Evolutionary conservation across 2,888 invertebrate species (phyloP).

Genomic region (Operophtera brumata): DNA sequence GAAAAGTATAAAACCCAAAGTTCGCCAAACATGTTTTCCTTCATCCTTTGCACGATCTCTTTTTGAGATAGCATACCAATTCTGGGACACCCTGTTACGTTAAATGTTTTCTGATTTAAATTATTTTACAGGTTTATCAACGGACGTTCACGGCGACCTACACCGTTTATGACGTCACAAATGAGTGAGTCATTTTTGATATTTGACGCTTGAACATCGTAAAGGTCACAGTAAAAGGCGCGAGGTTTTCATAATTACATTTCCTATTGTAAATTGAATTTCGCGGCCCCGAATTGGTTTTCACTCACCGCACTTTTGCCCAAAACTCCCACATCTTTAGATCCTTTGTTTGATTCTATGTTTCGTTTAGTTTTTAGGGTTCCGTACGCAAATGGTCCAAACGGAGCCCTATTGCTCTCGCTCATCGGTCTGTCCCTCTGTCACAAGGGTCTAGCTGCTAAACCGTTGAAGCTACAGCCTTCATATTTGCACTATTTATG

Average conservation of each 20-base stretch:
- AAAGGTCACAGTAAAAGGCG: conserved; percentile 44
- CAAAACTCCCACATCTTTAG: conserved; percentile 36
- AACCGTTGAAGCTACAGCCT: too few relatives aligned
- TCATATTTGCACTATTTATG: too few relatives aligned
- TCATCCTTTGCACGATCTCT: too few relatives aligned
- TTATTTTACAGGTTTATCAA: conserved; percentile 87
- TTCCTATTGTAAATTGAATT: conserved; percentile 53
- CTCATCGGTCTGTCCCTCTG: too few relatives aligned
- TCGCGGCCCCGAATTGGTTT: conserved; percentile 49
- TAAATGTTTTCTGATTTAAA: conserved; percentile 39
- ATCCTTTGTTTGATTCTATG: conserved; percentile 8
- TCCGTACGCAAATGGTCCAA: too few relatives aligned
- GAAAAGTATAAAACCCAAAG: too few relatives aligned
- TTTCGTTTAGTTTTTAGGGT: too few relatives aligned
- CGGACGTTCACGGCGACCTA: conserved; percentile 93
- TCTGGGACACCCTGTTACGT: conserved; percentile 18
- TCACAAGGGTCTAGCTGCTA: too few relatives aligned
- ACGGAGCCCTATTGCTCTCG: too few relatives aligned
- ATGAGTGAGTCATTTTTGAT: conserved; percentile 86
- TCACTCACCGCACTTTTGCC: conserved; percentile 44
- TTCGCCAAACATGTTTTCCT: too few relatives aligned
- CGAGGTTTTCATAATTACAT: conserved; percentile 48
- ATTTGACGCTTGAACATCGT: conserved; percentile 45
- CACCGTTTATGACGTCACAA: conserved; percentile 94
- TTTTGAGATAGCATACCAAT: too few relatives aligned